These are phyloP conservation scores for Stegana nigrithorax DNA, from an alignment of 2,888 invertebrate genomes.

Conservation along the genomic window DNA sequence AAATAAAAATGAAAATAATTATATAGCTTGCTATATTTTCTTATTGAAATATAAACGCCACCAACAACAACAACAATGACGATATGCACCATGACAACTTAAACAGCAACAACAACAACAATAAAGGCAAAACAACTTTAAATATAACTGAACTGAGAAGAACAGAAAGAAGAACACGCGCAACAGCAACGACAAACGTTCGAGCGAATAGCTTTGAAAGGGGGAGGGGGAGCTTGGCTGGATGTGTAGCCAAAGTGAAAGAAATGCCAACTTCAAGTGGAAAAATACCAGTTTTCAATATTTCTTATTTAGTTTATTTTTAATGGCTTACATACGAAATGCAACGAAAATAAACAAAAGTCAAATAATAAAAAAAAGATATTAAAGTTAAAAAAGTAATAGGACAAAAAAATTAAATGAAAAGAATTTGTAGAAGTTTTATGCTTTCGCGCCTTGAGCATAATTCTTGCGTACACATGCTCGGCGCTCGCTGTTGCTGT, in stretches of 20 bases:
- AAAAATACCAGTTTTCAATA: no score
- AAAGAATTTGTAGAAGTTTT: background rate
- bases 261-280: no score
- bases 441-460: background rate
- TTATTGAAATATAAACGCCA: background rate
- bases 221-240: no score
- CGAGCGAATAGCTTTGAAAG: no score
- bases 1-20: background rate
- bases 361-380: background rate
- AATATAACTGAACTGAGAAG: no score
- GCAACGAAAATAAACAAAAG: background rate
- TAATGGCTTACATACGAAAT: no score
- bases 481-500: background rate
- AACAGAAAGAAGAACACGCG: slow-evolving; percentile 1
- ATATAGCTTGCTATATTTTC: background rate
- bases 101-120: slow-evolving; percentile 32
- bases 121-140: slow-evolving; percentile 15
- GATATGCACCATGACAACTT: background rate
- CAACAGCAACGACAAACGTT: slow-evolving; percentile 17
- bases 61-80: background rate
- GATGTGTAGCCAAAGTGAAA: no score
- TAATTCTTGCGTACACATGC: background rate
- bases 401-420: background rate
- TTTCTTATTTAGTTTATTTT: no score
- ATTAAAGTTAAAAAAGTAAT: background rate